phyloP scores from a whole-genome alignment of 1,140 invertebrate genomes.

The Lasaia peninsularis region DNA sequence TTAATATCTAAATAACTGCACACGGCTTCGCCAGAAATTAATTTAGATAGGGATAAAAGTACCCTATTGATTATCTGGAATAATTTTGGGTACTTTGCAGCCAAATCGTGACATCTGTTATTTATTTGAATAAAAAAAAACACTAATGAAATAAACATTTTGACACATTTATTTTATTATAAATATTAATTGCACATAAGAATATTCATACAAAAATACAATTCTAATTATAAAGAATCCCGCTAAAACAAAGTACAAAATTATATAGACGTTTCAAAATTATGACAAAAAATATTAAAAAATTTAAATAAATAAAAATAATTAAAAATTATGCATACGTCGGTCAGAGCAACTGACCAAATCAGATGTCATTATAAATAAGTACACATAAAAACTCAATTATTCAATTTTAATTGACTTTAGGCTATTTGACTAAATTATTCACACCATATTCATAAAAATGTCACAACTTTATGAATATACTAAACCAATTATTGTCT shows the following conservation, averaged over 20 bases:
- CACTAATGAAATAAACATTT: conserved; percentile 21
- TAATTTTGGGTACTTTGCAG: no score
- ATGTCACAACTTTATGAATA: neutral
- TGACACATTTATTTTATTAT: conserved; percentile 68
- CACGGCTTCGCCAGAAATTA: no score
- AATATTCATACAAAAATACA: conserved; percentile 75
- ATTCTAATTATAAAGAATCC: conserved; percentile 69
- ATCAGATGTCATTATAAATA: conserved; percentile 57
- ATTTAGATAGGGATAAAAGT: no score
- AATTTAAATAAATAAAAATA: conserved; percentile 37
- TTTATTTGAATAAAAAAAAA: neutral
- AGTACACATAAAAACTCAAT: conserved; percentile 32
- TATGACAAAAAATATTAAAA: conserved; percentile 44
- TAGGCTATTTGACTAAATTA: neutral
- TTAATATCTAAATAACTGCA: no score
- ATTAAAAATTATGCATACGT: conserved; percentile 38
- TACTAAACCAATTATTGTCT: neutral
- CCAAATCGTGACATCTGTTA: no score
- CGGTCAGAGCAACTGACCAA: conserved; percentile 28
- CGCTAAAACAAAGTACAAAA: conserved; percentile 70
- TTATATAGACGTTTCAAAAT: conserved; percentile 41
- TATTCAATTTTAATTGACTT: conserved; percentile 4
- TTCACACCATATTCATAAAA: conserved; percentile 7
- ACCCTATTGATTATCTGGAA: no score
- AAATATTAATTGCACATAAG: conserved; percentile 75